Evolutionary conservation across 64 coral and sea anemone species (phyloP), one percentile per base, ranked within the genome.

Genomic region (Montipora cactus): DNA sequence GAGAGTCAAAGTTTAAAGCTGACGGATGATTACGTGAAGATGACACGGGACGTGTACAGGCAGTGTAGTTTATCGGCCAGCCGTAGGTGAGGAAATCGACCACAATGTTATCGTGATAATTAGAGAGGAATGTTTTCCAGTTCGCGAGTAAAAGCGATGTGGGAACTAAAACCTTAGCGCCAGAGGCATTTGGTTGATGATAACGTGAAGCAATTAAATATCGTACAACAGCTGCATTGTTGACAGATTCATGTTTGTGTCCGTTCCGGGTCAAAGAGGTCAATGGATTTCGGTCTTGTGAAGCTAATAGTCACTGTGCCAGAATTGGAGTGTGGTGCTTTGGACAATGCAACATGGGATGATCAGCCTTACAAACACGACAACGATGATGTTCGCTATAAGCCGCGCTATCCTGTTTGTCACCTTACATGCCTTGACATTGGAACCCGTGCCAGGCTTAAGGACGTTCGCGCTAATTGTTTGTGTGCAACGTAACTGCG

Each of bases 281-380:
- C 28, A 37, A 37, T 37, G 28, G 28, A 37, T 37, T 37, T 37
- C 28, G 28, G 28, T 37, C 28, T 37, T 37, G 28, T 37, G 28
- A 37, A 37, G 28, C 28, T 37, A 37, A 37, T 37, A 37, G 28
- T 37, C 28, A 37, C 28, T 37, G 28, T 37, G 28, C 28, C 28
- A 0, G 28, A 49, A 81, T 91, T 1, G 77, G 59, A 22, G 79
- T 91, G 2, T 22, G 59, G 10, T 28, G 48, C 8, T 77, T 74
- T 3, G 87, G 74, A 19, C 89, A 91, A 22, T 91, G 7, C 2
- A 71, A 8, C 77, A 81, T 91, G 1, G 89, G 89, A 74, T 91
- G 77, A 14, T 67, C 37, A 3, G 62, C 76, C 21, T 91, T 72
- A n/a, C 78, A 81, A 7, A 91, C 89, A 3, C 89, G 44, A 4